Conservation (phyloP, 1,140 invertebrate genomes). For the Littorina saxatilis region DNA sequence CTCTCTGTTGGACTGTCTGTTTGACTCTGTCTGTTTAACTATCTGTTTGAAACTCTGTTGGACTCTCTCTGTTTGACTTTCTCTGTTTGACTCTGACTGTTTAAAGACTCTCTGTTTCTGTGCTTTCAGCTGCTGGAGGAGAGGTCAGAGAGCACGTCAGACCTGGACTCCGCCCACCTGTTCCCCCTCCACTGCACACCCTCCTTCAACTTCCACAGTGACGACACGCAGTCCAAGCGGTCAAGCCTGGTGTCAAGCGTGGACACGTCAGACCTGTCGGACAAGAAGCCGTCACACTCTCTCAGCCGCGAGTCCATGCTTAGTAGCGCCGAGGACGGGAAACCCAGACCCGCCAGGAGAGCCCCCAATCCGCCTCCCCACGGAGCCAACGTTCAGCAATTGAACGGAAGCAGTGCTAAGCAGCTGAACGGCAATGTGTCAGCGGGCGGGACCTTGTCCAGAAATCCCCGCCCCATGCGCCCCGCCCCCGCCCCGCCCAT, state of each 20-base stretch:
- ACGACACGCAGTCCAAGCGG: neutral
- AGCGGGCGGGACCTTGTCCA: constrained; percentile 2
- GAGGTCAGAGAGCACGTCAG: neutral
- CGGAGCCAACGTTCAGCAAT: neutral
- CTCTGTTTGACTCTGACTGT: too few relatives aligned
- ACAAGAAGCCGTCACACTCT: constrained; percentile 4
- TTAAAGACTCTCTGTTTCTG: neutral
- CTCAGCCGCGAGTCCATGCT: constrained; percentile 18
- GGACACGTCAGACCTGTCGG: neutral
- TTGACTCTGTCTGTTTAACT: too few relatives aligned
- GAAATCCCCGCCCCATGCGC: constrained; percentile 22
- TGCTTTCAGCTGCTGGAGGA: constrained; percentile 26
- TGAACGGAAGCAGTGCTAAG: neutral
- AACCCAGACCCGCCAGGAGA: neutral
- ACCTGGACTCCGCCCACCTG: constrained; percentile 3
- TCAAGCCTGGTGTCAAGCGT: constrained; percentile 9
- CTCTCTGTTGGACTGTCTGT: too few relatives aligned
- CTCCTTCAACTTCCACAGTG: neutral
- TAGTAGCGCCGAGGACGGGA: neutral
- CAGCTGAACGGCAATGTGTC: neutral
- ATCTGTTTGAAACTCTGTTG: too few relatives aligned
- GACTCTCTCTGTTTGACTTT: too few relatives aligned
- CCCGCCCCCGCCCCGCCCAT: constrained; percentile 30
- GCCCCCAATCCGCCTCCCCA: constrained; percentile 15
- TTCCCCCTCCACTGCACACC: neutral